Base-by-base conservation (phyloP, 2,113 vertebrate species). In the Bettongia penicillata region DNA sequence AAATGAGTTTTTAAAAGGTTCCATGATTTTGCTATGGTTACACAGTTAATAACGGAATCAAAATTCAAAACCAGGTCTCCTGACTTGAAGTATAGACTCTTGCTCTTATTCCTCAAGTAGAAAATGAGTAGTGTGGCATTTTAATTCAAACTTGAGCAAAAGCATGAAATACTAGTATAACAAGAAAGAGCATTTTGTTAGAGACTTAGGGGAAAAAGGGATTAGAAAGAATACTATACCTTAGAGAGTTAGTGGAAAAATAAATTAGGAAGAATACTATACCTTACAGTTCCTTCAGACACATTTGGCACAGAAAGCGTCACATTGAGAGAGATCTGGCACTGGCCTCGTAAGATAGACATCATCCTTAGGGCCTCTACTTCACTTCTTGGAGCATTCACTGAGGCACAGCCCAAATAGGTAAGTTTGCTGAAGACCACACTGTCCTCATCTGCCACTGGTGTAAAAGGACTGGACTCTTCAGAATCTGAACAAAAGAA, bases 371-470 rank as follows among this genome's bases (percentile, higher is more conserved):
- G 99, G 6, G 99, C 99, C 97, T 99, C 99, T 96, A 99, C 99
- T 97, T 99, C 99, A 94, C 99, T 99, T 90, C 99, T 98, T 23
- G 99, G 99, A 90, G 99, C 99, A 24, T 99, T 99, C 93, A 99
- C 99, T 0, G 99, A 99, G 49, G 99, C 99, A 90, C 99, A 99
- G 97, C 99, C 99, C 90, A 99, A 98, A 97, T 99, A 99, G 0
- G 99, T 99, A 90, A 99, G 99, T 98, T 99, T 99, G 98, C 99
- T 99, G 97, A 99, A 99, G 98, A 99, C 99, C 90, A 99, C 99
- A 0, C 99, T 99, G 99, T 99, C 99, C 97, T 99, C 99, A 10
- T 99, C 99, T 0, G 99, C 99, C 96, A 99, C 98, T 0, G 99
- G 99, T 2, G 99, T 99, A 91, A 99, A 98, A 25, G 99, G 99